A percentile compares a stretch with the other conserved stretches of the same genome.
phyloP scores from a whole-genome alignment of 2,888 invertebrate genomes.

The Helleia helle region DNA sequence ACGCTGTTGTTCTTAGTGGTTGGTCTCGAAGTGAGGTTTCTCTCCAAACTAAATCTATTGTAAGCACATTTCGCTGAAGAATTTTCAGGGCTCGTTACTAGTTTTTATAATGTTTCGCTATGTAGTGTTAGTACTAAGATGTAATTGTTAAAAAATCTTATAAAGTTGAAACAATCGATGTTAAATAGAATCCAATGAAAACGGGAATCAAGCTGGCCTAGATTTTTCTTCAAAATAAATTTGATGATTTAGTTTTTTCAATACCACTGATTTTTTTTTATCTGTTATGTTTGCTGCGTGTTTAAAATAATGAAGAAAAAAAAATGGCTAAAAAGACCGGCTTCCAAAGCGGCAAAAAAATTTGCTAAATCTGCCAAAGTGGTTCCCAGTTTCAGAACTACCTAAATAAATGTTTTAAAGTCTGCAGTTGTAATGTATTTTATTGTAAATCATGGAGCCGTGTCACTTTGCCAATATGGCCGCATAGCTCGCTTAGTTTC shows the following conservation, averaged over 20 bases:
- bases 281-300: too few species aligned
- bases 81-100: constrained; percentile 48
- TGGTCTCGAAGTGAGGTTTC: constrained; percentile 1
- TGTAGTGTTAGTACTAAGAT: constrained; percentile 34
- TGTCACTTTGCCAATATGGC: constrained; percentile 46
- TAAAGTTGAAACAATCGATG: constrained; percentile 14
- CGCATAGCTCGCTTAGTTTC: constrained; percentile 56
- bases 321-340: too few species aligned
- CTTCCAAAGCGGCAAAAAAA: background rate
- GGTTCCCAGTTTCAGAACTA: background rate
- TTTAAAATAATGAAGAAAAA: too few species aligned
- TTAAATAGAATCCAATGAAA: constrained; percentile 15
- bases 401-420: constrained; percentile 12
- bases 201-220: background rate
- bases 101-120: constrained; percentile 57
- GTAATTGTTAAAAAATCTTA: constrained; percentile 17
- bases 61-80: constrained; percentile 38
- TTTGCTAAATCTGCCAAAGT: background rate
- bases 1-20: constrained; percentile 15
- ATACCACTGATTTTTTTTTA: too few species aligned
- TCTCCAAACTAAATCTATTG: constrained; percentile 10
- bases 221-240: too few species aligned
- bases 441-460: constrained; percentile 15
- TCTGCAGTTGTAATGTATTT: constrained; percentile 11
- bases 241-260: too few species aligned